These are phyloP conservation scores for Reticulitermes speratus DNA, from an alignment of 1,140 invertebrate genomes.

Conservation along the genomic window DNA sequence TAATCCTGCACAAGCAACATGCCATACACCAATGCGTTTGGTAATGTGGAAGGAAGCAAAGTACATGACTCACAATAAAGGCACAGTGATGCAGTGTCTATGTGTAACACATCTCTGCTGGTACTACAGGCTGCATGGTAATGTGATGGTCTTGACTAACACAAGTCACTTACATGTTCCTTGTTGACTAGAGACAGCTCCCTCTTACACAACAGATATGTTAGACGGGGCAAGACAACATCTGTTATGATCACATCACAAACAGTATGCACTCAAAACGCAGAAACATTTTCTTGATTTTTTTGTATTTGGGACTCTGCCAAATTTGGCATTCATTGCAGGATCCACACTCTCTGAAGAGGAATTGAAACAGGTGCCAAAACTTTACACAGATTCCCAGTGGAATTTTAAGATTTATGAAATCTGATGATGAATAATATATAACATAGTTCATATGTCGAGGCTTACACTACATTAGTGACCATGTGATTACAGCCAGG, in stretches of 20 bases:
- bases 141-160: not conserved
- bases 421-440: not conserved
- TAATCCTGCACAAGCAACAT: too few species aligned
- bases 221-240: not conserved
- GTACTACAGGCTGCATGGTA: conserved; percentile 12
- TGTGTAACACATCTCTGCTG: too few species aligned
- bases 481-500: too few species aligned
- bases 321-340: not conserved
- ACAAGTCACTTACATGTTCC: not conserved
- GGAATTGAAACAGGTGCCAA: not conserved
- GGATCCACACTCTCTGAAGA: too few species aligned
- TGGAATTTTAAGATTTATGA: not conserved
- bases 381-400: not conserved
- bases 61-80: too few species aligned
- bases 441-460: too few species aligned
- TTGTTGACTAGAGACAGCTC: not conserved
- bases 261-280: not conserved
- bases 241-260: conserved; percentile 7
- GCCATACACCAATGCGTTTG: too few species aligned
- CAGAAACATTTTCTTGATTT: too few species aligned
- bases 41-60: too few species aligned
- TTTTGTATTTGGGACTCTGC: too few species aligned
- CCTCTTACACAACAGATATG: not conserved
- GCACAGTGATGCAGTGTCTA: too few species aligned
- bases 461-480: too few species aligned